phyloP scores from a whole-genome alignment of 2,888 invertebrate genomes.

The Leucozona laternaria region DNA sequence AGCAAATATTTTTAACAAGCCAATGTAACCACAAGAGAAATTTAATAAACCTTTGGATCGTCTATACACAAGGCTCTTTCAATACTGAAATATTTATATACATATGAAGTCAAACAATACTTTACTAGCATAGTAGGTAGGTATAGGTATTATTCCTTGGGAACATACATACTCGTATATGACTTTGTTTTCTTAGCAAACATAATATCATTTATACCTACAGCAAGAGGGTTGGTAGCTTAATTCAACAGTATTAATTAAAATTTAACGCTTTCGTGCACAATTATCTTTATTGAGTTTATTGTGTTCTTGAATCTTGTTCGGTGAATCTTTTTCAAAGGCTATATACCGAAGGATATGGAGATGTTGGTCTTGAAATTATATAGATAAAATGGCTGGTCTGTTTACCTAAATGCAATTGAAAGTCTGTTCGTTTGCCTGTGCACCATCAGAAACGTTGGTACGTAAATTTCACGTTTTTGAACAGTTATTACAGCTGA shows the following conservation, averaged over 20 bases:
- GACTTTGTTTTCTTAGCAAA: background rate
- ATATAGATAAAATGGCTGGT: too few relatives aligned
- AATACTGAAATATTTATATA: background rate
- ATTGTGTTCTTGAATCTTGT: background rate
- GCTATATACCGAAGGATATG: background rate
- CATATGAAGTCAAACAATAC: background rate
- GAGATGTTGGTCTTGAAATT: background rate
- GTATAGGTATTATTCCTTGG: background rate
- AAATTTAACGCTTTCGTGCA: background rate
- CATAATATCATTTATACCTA: background rate
- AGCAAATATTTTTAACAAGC: constrained; percentile 3
- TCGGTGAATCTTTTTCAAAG: background rate
- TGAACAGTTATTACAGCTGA: too few relatives aligned
- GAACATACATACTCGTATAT: background rate
- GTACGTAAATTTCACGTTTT: too few relatives aligned
- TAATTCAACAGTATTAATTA: background rate
- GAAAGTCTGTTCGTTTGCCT: background rate
- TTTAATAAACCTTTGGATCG: background rate
- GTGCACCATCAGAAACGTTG: too few relatives aligned
- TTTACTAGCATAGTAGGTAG: background rate
- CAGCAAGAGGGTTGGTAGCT: background rate
- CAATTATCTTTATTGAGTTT: background rate
- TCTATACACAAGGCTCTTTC: background rate
- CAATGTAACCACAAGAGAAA: constrained; percentile 1
- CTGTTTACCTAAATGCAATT: background rate